Evolutionary conservation across 2,888 invertebrate genomes (phyloP).

Genomic region (Antheraea yamamai): DNA sequence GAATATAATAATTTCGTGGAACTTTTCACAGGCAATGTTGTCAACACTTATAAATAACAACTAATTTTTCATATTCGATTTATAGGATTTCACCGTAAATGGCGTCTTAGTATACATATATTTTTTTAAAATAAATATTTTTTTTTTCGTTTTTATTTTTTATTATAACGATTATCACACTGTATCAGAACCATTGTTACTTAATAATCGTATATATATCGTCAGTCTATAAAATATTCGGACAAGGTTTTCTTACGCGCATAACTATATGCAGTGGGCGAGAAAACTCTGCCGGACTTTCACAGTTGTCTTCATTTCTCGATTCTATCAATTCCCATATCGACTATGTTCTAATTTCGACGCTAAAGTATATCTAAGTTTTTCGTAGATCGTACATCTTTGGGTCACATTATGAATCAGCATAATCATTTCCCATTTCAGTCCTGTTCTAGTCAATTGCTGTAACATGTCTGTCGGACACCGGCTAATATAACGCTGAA

Average conservation of each 20-base stretch:
- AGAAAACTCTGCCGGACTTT: not conserved
- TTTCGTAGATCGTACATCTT: constrained; percentile 40
- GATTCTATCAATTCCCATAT: not conserved
- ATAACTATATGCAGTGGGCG: not conserved
- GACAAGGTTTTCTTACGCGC: not conserved
- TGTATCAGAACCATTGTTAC: constrained; percentile 5
- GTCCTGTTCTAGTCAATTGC: constrained; percentile 81
- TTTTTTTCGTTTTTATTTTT: not conserved
- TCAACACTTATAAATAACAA: constrained; percentile 23
- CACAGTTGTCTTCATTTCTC: not conserved
- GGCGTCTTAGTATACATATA: not conserved
- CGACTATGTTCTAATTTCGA: not conserved
- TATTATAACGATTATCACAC: constrained; percentile 8
- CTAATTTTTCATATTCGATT: constrained; percentile 19
- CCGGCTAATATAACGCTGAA: constrained; percentile 95
- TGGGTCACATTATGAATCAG: constrained; percentile 58
- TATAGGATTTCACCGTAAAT: constrained; percentile 19
- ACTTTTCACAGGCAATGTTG: constrained; percentile 21
- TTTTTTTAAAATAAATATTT: not conserved
- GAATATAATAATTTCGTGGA: constrained; percentile 17
- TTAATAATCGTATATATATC: not conserved
- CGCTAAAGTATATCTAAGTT: constrained; percentile 6
- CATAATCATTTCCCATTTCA: constrained; percentile 47
- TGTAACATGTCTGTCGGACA: constrained; percentile 93
- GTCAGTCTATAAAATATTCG: constrained; percentile 9